Evolutionary conservation across 2,797 vertebrate species (phyloP), one percentile per base, ranked within the genome.

Genomic region (Hipposideros larvatus): DNA sequence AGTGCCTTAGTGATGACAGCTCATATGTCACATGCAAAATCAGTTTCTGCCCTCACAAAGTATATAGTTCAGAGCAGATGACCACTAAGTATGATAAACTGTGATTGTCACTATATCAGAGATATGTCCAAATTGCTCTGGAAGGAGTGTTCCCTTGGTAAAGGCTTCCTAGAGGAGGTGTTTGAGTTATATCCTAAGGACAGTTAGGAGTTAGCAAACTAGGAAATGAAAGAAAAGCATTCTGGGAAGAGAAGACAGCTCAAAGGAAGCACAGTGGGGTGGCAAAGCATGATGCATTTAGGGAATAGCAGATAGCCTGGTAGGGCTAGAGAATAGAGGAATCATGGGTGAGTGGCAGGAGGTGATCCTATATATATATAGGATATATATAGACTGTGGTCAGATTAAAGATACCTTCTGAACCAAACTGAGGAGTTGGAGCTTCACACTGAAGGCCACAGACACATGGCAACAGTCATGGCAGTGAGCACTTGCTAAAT

Each of bases 21-120:
- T 80, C 18, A 18, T 37, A 19, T n/a, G 28, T 84, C 55, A 77
- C 63, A 59, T 65, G 34, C 71, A 93, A 85, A 83, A 83, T 93
- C 46, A 89, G 26, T 86, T 85, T 43, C 53, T 79, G 14, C 59
- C 91, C 82, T 65, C 5, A 46, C 57, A 34, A 95, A 86, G 24
- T 89, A 91, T 88, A 26, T 91, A 71, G 48, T 86, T 96, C n/a
- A 90, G 75, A 92, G 41, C 63, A 90, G 34, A 43, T 91, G 46
- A 82, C 46, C 34, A 26, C 1, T 77, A 82, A 65, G 59, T 63
- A 5, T 46, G 88, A 80, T 43, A 91, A 89, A 70, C 74, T 75
- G 8, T 94, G 18, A 75, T 79, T n/a, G 61, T n/a, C 68, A 24
- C 70, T 92, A 0, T 63, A 55, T 63, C 55, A 80, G 41, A 70